Evolutionary conservation across 2,888 invertebrate genomes (phyloP), one percentile per base, ranked within the genome.

Genomic region (Timema podura): DNA sequence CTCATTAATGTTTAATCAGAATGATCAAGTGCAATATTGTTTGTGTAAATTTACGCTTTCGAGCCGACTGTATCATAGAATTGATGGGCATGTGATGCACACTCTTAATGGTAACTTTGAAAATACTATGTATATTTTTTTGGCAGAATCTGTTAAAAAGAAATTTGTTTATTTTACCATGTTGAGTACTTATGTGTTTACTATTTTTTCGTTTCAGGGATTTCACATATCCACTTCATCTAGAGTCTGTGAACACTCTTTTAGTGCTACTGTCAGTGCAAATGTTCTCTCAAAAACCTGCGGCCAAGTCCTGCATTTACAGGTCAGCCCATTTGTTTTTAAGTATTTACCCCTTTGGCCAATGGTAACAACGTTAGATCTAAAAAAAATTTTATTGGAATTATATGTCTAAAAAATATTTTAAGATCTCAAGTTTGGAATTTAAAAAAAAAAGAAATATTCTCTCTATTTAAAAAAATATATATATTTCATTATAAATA

Each of bases 251-350:
- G 64, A 96, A 95, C 79, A 90, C 91, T 30, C 82, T 97, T 59
- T 82, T 97, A 15, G 91, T 95, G 0, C 81, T 97, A n/a, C 85
- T 97, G 77, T 95, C 96, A 0, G 91, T 95, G 48, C 95, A 96
- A 79, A 87, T 93, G 80, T 92, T 90, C 76, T 89, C 93, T 11
- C 88, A 91, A 0, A 87, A 88, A 65, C 83, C 76, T 46, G 86
- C 90, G 0, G 88, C 89, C 69, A 89, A 90, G 64, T 91, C 92
- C 6, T 83, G 86, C 9, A 88, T 94, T 74, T 93, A 87, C 79
- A 86, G 85, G 87, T 86, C 77, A 78, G 74, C 73, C 16, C 54
- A 30, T 67, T 47, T 49, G 67, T 48, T 59, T 66, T 68, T 70
- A 69, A 65, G 15, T n/a, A 15, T 16, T 61, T 61, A 69, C 65